Evolutionary conservation across 2,797 vertebrate genomes (phyloP), one percentile per base, ranked within the genome.

Genomic region (Australoheros facetus): DNA sequence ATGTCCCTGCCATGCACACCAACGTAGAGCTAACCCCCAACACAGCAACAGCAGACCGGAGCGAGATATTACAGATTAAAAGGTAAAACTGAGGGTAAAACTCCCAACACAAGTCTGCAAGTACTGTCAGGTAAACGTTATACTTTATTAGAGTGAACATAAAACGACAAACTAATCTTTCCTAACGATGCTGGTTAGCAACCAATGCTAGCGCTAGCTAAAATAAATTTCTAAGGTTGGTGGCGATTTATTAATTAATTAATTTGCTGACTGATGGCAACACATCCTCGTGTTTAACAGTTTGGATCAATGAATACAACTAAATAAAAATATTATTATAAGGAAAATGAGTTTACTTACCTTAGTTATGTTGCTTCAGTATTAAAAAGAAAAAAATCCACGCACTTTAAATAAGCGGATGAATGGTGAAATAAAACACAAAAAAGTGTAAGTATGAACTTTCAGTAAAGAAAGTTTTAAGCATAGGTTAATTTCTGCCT

Each of bases 391-490:
- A 78, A 69, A 87, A 78, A 48, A 17, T 78, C 13, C 77, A 75
- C 57, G 11, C 51, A 51, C 56, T 85, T 59, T 3, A 8, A 85
- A 66, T 16, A 75, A 76, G 71, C 48, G 72, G 70, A 60, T 87
- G 72, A 59, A 87, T 87, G 74, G 26, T 26, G 56, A 77, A 55
- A 74, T 78, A 62, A 88, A 70, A 77, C 75, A 85, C 75, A 75
- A 87, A 85, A 84, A 89, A 76, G 62, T 87, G 80, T 85, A 90
- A 84, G 83, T 91, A 93, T 93, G 90, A 85, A 91, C 82, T 93
- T 91, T 88, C 48, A 80, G 14, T 64, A 54, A 90, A 92, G 72
- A 89, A 91, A 87, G 92, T 94, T 95, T 95, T 95, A 96, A 95
- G 95, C 94, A 85, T 73, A 85, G 82, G 71, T 91, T 80, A 39